Base-by-base conservation (phyloP, 1,140 invertebrate species). In the Drosophila prosaltans region DNA sequence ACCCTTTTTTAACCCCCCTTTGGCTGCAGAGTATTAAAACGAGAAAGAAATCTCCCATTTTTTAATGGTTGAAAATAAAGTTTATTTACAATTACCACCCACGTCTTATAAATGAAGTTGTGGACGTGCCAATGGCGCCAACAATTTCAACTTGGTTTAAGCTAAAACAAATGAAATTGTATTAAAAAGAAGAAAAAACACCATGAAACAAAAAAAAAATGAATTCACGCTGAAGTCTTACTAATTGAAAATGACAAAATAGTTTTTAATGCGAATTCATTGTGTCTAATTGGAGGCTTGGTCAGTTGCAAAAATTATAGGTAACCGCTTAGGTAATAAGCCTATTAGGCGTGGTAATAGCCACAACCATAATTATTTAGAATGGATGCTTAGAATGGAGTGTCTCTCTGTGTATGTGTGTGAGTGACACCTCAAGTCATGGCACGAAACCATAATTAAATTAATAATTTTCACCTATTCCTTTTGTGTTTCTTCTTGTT, bases 361-460 rank as follows among this genome's bases (percentile, higher is more conserved):
- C 65, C 74, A 62, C 57, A 64, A 40, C 58, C 51, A 69, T 81
- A 78, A 81, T 78, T 77, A 74, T 69, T 28, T 39, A 48, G 62
- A 69, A 32, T 32, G 28, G 30, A 28, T 45, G 54, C 28, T 28
- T 41, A 48, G 32, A 36, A 1, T 36, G 6, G 2, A 2, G 28
- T 30, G 32, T 36, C 32, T 36, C 32, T 36, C 1, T 54, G 28
- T 39, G 24, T 63, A 36, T 58, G 41, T 30, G 72, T 43, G 59
- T 71, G 69, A 78, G 65, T 74, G 75, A 78, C 72, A 78, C 75
- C 75, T 71, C 64, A 41, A 65, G 72, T 61, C 63, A 69, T 71
- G 72, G 67, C 75, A 74, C 59, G 75, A 78, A 78, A 66, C 70
- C 43, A 69, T 78, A 78, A 74, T 78, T 78, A 74, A 78, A 78